phyloP scores from a whole-genome alignment of 2,888 invertebrate species.

The Acanthococcus lagerstroemiae region DNA sequence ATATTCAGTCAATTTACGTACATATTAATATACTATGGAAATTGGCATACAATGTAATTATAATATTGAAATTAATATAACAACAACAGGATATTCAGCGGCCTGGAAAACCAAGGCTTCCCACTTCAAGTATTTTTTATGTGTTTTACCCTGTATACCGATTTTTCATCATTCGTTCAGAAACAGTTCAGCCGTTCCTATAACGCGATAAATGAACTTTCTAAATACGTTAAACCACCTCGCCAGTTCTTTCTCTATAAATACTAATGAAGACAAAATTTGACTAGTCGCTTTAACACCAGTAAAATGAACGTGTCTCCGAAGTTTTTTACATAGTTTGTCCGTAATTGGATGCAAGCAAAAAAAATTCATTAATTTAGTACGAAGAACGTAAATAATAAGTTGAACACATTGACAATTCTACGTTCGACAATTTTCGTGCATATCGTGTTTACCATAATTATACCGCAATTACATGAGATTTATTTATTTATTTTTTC shows the following conservation, averaged over 20 bases:
- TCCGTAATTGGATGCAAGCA: too few relatives aligned
- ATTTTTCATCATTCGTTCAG: not conserved
- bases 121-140: not conserved
- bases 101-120: not conserved
- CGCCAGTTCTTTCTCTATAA: not conserved
- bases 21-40: constrained; percentile 25
- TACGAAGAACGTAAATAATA: too few relatives aligned
- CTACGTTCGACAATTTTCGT: too few relatives aligned
- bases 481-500: not conserved
- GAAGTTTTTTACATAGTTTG: too few relatives aligned
- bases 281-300: constrained; percentile 27
- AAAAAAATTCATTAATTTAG: too few relatives aligned
- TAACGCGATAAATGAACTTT: too few relatives aligned
- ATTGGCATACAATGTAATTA: constrained; percentile 18
- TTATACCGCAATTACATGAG: too few relatives aligned
- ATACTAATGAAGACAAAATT: constrained; percentile 23
- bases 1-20: constrained; percentile 28
- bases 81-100: not conserved
- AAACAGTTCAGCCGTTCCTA: too few relatives aligned
- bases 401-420: too few relatives aligned
- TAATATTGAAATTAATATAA: not conserved
- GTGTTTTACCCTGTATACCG: not conserved
- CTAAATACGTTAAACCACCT: too few relatives aligned
- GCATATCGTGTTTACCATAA: too few relatives aligned
- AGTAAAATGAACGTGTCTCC: constrained; percentile 12